phyloP scores from a whole-genome alignment of 2,113 vertebrate species.

The Patagioenas fasciata region DNA sequence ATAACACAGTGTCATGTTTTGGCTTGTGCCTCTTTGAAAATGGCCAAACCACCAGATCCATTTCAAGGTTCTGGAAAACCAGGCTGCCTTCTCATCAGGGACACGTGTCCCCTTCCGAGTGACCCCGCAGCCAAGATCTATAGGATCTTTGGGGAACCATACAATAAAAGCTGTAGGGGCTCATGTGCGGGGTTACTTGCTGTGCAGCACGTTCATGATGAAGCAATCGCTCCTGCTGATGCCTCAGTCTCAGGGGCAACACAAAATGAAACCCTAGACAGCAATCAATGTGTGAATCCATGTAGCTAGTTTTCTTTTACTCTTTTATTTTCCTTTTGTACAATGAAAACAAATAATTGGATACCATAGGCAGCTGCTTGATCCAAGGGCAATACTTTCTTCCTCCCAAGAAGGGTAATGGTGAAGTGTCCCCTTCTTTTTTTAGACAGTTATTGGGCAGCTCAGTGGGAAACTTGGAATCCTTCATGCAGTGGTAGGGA shows the following conservation, averaged over 20 bases:
- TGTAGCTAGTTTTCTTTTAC: slow-evolving; percentile 49
- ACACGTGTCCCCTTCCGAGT: rapidly evolving
- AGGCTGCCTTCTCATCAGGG: neutral
- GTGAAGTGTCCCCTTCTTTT: neutral
- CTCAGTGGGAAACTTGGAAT: neutral
- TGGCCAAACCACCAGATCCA: neutral
- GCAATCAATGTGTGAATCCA: slow-evolving; percentile 4
- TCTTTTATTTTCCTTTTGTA: neutral
- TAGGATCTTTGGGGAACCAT: neutral
- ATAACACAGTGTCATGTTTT: neutral
- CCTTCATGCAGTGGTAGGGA: neutral
- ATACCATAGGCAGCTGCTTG: neutral
- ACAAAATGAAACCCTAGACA: slow-evolving; percentile 20
- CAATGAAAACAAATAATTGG: slow-evolving; percentile 8
- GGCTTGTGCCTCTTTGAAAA: neutral
- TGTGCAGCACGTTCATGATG: neutral
- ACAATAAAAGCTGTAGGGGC: neutral
- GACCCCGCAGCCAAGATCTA: neutral
- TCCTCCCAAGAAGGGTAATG: neutral
- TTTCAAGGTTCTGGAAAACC: neutral
- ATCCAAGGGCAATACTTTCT: neutral
- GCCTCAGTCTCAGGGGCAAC: slow-evolving; percentile 17
- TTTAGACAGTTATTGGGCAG: neutral
- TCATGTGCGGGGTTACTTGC: neutral
- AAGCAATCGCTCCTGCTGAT: neutral